Evolutionary conservation across 53 echinoderm and acorn worm genomes (phyloP), one percentile per base, ranked within the genome.

Genomic region (Hippasteria phrygiana): DNA sequence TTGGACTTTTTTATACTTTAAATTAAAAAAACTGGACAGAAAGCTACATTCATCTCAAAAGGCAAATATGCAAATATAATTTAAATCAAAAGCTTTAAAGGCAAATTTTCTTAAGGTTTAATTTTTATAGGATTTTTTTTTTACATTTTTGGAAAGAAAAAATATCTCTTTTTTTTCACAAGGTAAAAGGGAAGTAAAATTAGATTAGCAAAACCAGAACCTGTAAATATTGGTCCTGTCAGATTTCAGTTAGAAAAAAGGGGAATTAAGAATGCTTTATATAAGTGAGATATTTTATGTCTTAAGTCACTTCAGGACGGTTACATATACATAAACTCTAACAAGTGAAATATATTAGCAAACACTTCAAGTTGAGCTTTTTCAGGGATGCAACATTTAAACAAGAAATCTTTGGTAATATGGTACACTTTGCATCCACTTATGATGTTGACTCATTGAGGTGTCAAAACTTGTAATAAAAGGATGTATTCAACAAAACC

Each of bases 101-200:
- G 59, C 62, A 42, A 38, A 46, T 46, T n/a, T 82, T 47, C 47
- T 63, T 82, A 62, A 37, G 59, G 16, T 62, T 24, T 48, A 5
- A 42, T 24, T 64, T 80, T 80, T 82, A 62, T 78, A 43, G 20
- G n/a, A 28, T 66, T 82, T 66, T 78, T 56, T 77, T n/a, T 7
- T 17, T 82, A 42, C 32, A 43, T 29, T 29, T 62, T 56, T 41
- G 22, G 43, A 82, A 82, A 45, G 65, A 82, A 82, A 80, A 82
- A 64, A 82, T 43, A 43, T 81, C 40, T 27, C 26, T 82, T 80
- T 81, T 82, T 82, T 82, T 66, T 64, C 45, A 82, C 82, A 82
- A 29, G 82, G 43, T 64, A 65, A 82, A 82, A 82, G 43, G 29
- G 34, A 82, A 13, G 64, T 63, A 82, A 82, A 82, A 82, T 28